These are phyloP conservation scores for Dreissena rostriformis DNA, from an alignment of 1,140 invertebrate species.

Conservation along the genomic window DNA sequence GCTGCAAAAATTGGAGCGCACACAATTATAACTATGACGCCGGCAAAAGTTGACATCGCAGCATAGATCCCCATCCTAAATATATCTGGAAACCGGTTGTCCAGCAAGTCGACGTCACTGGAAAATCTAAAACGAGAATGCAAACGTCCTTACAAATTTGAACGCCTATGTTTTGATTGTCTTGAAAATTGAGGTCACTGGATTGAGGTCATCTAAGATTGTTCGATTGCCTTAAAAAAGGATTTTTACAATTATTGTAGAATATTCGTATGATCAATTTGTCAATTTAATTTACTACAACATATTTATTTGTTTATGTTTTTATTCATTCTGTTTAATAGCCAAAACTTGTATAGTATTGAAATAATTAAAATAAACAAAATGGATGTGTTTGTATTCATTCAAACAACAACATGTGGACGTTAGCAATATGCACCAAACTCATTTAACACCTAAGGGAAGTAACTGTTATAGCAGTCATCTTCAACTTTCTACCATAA, in stretches of 20 bases:
- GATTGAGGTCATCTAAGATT: neutral
- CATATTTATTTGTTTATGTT: too few species aligned
- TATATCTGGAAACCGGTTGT: conserved; percentile 68
- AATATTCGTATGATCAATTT: too few species aligned
- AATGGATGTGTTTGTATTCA: neutral
- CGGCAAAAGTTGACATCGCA: conserved; percentile 80
- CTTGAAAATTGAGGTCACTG: too few species aligned
- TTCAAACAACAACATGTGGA: neutral
- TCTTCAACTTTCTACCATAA: neutral
- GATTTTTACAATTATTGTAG: neutral
- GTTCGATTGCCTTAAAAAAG: neutral
- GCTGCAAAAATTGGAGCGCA: conserved; percentile 83
- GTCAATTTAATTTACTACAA: too few species aligned
- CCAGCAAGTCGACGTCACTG: conserved; percentile 81
- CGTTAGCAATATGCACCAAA: too few species aligned
- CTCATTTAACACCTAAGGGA: neutral
- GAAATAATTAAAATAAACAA: neutral
- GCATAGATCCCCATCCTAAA: conserved; percentile 67
- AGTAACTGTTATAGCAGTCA: neutral
- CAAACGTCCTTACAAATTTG: conserved; percentile 55
- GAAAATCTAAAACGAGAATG: conserved; percentile 84
- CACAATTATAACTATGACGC: conserved; percentile 83
- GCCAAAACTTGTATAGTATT: neutral
- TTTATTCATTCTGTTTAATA: neutral
- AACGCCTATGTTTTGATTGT: too few species aligned